Base-by-base conservation (phyloP, 2,888 invertebrate species). In the Drosophila anomalata region DNA sequence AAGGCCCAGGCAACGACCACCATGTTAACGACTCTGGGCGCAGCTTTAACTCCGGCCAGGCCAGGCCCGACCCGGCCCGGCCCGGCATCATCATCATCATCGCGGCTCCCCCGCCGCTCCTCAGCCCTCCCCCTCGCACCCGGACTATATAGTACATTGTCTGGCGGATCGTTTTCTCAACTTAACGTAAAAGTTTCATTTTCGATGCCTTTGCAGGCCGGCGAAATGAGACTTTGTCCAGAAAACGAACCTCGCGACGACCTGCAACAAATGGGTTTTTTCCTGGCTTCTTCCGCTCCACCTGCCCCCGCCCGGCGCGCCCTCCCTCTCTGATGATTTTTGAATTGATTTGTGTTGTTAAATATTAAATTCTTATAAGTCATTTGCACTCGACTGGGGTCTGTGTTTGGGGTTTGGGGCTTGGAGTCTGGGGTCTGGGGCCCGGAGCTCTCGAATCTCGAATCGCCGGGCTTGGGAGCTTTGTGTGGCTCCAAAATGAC, bases 281-380 rank as follows among this genome's bases (percentile, higher is more conserved):
- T 36, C 55, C 41, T 20, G 22, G 11, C 47, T 79, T 79, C 77
- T 74, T 78, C 44, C 44, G 48, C 52, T 75, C 52, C 62, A 48
- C 52, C 71, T 41, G 8, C 54, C 71, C 36, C 31, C 41, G 7
- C 17, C 12, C 3, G 7, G 9, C 14, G 41, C 39, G n/a, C 33
- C 33, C 36, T 44, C 61, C 53, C 67, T 58, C 74, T 70, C 83
- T 82, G 84, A 83, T 87, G 86, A 87, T 89, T 89, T 89, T 79
- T 86, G 88, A 89, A 89, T 89, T 89, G 89, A 89, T 89, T 89
- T 89, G 84, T 88, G 88, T 89, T 89, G 89, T 89, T 89, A 89
- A 89, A 89, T 89, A 89, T 89, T 89, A 89, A 89, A 89, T 89
- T 89, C 89, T 86, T 89, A 89, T 89, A 89, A 89, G 88, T 89